These are phyloP conservation scores for Tragelaphus strepsiceros DNA, from an alignment of 2,113 vertebrate genomes.

Conservation along the genomic window DNA sequence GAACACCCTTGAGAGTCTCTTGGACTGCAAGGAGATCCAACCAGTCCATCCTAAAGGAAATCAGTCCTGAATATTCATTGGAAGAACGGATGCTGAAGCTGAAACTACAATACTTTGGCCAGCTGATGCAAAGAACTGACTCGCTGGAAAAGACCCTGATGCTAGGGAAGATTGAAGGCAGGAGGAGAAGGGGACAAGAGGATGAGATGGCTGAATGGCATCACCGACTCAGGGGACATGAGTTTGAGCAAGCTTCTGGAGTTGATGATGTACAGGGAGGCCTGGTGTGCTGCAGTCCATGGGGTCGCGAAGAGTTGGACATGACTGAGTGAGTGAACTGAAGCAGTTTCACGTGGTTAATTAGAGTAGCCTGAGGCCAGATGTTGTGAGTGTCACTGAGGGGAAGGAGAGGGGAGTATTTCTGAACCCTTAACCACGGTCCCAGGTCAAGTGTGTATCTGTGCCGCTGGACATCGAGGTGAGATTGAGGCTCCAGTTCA, in stretches of 20 bases:
- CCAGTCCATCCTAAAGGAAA: not conserved
- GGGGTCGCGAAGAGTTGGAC: not conserved
- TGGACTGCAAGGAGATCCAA: not conserved
- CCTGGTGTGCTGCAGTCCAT: not conserved
- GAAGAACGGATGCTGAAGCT: not conserved
- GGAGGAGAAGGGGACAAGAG: not conserved
- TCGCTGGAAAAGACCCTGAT: not conserved
- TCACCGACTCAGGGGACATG: not conserved
- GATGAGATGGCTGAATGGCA: not conserved
- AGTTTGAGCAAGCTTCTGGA: not conserved
- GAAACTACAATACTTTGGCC: not conserved
- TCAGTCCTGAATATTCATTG: not conserved
- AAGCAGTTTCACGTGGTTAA: not conserved
- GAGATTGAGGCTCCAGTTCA: not conserved
- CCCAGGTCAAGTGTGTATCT: not conserved
- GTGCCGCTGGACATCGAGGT: not conserved
- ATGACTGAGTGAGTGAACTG: not conserved
- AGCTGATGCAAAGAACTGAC: not conserved
- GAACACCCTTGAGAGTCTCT: not conserved
- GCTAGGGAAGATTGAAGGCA: not conserved
- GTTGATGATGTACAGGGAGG: not conserved
- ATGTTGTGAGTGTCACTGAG: not conserved
- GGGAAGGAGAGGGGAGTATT: not conserved
- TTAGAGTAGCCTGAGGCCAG: not conserved
- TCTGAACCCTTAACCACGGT: not conserved